Conservation (phyloP, 1,140 invertebrate species). For the Drosophila insularis region DNA sequence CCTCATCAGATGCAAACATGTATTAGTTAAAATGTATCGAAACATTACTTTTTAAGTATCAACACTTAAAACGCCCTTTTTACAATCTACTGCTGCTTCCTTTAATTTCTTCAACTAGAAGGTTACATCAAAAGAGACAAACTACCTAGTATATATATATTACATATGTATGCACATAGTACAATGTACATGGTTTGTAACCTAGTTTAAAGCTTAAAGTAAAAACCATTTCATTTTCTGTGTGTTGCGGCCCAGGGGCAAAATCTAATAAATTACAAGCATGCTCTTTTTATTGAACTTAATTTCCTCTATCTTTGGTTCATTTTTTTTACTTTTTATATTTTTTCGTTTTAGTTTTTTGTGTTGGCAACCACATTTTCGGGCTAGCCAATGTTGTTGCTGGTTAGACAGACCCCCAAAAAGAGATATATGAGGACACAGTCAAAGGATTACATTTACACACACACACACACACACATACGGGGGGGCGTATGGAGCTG, state of each 20-base stretch:
- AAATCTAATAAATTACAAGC: conserved; percentile 65
- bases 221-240: conserved; percentile 9
- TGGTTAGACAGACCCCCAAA: conserved; percentile 56
- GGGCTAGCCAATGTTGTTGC: conserved; percentile 30
- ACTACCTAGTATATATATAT: background rate
- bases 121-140: background rate
- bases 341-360: background rate
- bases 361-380: conserved; percentile 54
- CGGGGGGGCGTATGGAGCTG: background rate
- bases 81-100: background rate
- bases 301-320: conserved; percentile 65
- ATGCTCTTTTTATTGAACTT: conserved; percentile 76
- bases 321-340: background rate
- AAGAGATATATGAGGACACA: conserved; percentile 70
- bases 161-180: background rate
- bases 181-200: background rate
- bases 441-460: conserved; percentile 71
- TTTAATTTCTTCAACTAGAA: too few species aligned
- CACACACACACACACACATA: conserved; percentile 12
- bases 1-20: too few species aligned
- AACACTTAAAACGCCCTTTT: too few species aligned
- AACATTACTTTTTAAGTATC: too few species aligned
- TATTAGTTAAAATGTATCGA: too few species aligned
- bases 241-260: background rate
- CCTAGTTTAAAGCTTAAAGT: conserved; percentile 8